Conservation (phyloP, 1,140 invertebrate species). For the Drosophila nigrodunni region DNA sequence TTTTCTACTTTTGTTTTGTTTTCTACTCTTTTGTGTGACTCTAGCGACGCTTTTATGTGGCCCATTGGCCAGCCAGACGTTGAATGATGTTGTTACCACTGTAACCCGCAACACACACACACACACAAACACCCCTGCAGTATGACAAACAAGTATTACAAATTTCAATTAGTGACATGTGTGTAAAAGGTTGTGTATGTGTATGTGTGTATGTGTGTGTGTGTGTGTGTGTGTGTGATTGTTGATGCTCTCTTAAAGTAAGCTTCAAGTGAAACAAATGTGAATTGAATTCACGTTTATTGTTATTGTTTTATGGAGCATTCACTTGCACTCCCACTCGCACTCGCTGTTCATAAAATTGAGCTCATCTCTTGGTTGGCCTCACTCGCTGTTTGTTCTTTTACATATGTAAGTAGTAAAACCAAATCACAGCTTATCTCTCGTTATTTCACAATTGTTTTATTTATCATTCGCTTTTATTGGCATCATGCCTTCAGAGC, state of each 20-base stretch:
- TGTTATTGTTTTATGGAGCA: constrained; percentile 21
- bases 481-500: background rate
- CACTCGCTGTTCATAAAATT: background rate
- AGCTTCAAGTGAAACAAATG: constrained; percentile 6
- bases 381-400: constrained; percentile 1
- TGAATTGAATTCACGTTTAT: constrained; percentile 46
- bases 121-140: background rate
- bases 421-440: constrained; percentile 14
- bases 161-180: constrained; percentile 73
- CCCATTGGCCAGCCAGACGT: constrained; percentile 49
- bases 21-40: constrained; percentile 30
- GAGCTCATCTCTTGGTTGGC: no score
- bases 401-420: constrained; percentile 4
- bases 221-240: constrained; percentile 1
- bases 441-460: background rate
- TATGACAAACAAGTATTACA: constrained; percentile 54
- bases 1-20: constrained; percentile 8
- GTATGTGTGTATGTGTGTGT: background rate
- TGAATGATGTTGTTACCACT: constrained; percentile 40
- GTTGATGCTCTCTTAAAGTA: constrained; percentile 33
- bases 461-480: background rate
- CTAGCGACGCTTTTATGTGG: constrained; percentile 46
- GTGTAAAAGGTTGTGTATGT: constrained; percentile 8
- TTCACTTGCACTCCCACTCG: background rate
- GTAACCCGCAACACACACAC: constrained; percentile 8